Conservation (phyloP, 2,113 vertebrate genomes). For the Rhinolophus sinicus region DNA sequence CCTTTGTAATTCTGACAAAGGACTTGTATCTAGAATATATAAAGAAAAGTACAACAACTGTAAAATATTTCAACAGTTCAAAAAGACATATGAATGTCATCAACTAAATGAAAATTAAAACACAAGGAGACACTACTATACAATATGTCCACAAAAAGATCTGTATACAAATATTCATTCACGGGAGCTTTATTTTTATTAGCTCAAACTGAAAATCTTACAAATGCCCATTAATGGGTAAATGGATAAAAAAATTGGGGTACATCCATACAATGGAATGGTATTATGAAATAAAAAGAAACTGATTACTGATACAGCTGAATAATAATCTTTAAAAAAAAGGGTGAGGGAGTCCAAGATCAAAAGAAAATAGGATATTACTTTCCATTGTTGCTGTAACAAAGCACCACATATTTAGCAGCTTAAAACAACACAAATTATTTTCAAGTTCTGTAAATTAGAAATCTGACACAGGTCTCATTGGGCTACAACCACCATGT, state of each 20-base stretch:
- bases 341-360: background rate
- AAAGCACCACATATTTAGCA: background rate
- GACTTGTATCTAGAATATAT: background rate
- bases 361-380: background rate
- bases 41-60: background rate
- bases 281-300: background rate
- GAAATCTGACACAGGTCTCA: background rate
- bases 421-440: background rate
- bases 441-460: background rate
- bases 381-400: background rate
- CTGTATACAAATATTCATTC: background rate
- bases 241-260: background rate
- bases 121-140: background rate
- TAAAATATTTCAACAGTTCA: background rate
- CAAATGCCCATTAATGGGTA: background rate
- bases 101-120: conserved; percentile 13
- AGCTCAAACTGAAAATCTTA: background rate
- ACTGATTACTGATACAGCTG: background rate
- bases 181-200: background rate
- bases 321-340: background rate
- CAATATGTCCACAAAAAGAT: background rate
- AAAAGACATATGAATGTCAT: background rate
- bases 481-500: background rate
- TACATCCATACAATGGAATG: background rate
- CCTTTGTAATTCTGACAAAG: background rate